A percentile compares a stretch with the other conserved stretches of the same genome.
These are phyloP conservation scores for Coleophora deauratella DNA, from an alignment of 2,888 invertebrate genomes.

Conservation along the genomic window DNA sequence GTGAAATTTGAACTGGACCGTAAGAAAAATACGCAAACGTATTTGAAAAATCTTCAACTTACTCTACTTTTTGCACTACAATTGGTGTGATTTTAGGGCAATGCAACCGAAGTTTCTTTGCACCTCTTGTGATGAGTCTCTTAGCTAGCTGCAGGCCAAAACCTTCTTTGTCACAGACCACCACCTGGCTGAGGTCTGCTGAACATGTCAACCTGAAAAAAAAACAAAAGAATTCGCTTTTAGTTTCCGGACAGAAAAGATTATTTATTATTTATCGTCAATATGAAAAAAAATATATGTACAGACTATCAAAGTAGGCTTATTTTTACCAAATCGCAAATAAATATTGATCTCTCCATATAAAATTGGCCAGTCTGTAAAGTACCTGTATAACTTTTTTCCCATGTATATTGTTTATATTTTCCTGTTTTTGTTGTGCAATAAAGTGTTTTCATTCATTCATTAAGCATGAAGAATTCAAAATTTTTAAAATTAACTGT, in stretches of 20 bases:
- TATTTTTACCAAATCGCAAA: no score
- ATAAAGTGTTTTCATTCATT: no score
- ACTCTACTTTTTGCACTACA: conserved; percentile 25
- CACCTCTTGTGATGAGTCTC: conserved; percentile 32
- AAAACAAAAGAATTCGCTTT: background rate
- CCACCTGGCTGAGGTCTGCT: conserved; percentile 13
- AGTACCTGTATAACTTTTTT: no score
- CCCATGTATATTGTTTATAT: no score
- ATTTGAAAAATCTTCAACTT: conserved; percentile 7
- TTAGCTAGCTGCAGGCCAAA: conserved; percentile 30
- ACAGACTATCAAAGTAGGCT: no score
- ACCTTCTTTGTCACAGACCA: conserved; percentile 27
- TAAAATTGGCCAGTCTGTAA: no score
- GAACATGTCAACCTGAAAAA: conserved; percentile 16
- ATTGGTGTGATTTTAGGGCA: conserved; percentile 13
- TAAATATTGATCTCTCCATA: background rate
- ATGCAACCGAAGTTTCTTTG: conserved; percentile 27
- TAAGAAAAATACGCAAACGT: background rate
- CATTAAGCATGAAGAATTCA: no score
- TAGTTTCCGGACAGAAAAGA: no score
- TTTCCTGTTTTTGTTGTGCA: no score
- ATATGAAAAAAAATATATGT: no score
- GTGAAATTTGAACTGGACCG: background rate
- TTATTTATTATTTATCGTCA: no score
- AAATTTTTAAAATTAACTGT: no score